Conservation (phyloP, 2,888 invertebrate species). For the Drosophila siamana region DNA sequence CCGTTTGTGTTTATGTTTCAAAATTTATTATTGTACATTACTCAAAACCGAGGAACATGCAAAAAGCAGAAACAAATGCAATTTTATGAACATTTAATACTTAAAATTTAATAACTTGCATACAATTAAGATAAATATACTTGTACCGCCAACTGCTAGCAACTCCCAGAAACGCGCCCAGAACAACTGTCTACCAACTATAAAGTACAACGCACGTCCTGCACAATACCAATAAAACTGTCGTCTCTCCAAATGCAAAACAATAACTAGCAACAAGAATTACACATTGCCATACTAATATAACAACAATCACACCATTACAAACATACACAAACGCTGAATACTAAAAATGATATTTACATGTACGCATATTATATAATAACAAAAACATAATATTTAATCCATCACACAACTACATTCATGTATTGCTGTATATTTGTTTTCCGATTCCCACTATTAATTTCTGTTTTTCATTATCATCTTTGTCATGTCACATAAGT, state of each 20-base stretch:
- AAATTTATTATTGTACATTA: slow-evolving; percentile 56
- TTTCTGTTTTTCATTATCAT: slow-evolving; percentile 8
- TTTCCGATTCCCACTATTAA: slow-evolving; percentile 9
- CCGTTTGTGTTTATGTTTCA: slow-evolving; percentile 54
- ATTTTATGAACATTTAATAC: slow-evolving; percentile 29
- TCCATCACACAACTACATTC: slow-evolving; percentile 31
- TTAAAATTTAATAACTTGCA: slow-evolving; percentile 41
- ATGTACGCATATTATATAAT: slow-evolving; percentile 47
- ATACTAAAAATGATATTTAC: slow-evolving; percentile 36
- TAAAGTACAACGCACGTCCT: slow-evolving; percentile 57
- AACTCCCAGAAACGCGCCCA: slow-evolving; percentile 42
- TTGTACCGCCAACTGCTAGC: slow-evolving; percentile 39
- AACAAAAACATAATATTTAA: slow-evolving; percentile 27
- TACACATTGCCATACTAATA: slow-evolving; percentile 44
- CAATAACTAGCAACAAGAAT: slow-evolving; percentile 20
- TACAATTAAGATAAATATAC: slow-evolving; percentile 42
- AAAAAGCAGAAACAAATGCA: slow-evolving; percentile 31
- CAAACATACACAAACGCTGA: slow-evolving; percentile 32
- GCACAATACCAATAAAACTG: slow-evolving; percentile 43
- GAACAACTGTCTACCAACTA: slow-evolving; percentile 50
- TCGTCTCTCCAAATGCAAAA: slow-evolving; percentile 31
- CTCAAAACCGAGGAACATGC: slow-evolving; percentile 36
- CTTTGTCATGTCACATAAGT: slow-evolving; percentile 42
- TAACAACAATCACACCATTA: slow-evolving; percentile 24
- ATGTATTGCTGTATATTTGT: slow-evolving; percentile 62